A percentile compares a stretch with the other conserved stretches of the same genome.
phyloP scores from a whole-genome alignment of 1,140 invertebrate genomes.

The Eciton burchellii region DNA sequence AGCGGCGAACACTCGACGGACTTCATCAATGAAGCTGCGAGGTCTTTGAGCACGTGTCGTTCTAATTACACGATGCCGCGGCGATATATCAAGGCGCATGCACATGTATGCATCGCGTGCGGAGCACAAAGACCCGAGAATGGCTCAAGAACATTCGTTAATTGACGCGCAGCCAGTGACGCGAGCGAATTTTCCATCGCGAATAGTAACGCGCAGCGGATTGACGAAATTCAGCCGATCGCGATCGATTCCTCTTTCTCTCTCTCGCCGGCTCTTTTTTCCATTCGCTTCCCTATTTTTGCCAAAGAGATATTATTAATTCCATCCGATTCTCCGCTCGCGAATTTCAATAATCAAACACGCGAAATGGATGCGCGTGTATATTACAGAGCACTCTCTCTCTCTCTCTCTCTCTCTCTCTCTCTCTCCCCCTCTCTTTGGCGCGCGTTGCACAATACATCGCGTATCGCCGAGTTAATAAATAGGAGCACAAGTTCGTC shows the following conservation, averaged over 20 bases:
- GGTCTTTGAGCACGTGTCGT: constrained; percentile 77
- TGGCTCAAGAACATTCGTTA: constrained; percentile 22
- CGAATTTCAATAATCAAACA: background rate
- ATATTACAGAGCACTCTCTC: no score
- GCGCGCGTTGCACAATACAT: background rate
- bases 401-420: no score
- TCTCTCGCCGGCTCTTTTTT: background rate
- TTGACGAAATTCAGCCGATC: no score
- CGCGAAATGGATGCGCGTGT: background rate
- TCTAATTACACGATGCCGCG: constrained; percentile 75
- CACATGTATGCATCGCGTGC: constrained; percentile 42
- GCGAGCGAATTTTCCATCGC: background rate
- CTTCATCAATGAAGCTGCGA: constrained; percentile 53
- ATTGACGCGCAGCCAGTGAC: background rate
- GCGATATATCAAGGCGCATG: constrained; percentile 51
- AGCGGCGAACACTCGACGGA: constrained; percentile 54
- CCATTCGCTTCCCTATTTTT: background rate
- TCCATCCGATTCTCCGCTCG: background rate
- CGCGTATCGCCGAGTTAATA: background rate
- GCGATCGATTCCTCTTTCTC: background rate
- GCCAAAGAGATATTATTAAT: background rate
- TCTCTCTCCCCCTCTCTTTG: no score
- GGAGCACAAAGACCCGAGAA: constrained; percentile 48
- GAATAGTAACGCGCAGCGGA: background rate
- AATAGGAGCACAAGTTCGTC: background rate